Percentiles rank a stretch among this genome's conserved stretches.
Evolutionary conservation across 2,888 invertebrate genomes (phyloP).

Genomic region (Drosophila limbata): DNA sequence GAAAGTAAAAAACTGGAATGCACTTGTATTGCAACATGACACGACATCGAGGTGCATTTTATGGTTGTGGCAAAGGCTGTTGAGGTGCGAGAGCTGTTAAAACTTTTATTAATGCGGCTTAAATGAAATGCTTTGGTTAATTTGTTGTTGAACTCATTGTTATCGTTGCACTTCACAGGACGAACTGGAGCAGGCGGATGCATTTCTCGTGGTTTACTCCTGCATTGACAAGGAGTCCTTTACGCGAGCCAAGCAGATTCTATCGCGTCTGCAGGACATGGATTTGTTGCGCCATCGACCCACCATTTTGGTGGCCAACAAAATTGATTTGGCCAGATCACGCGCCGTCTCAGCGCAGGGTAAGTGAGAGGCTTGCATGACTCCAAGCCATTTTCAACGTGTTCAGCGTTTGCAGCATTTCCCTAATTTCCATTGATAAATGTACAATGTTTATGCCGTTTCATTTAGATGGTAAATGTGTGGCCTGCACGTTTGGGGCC

Average conservation of each 20-base stretch:
- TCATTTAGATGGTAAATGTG: constrained; percentile 93
- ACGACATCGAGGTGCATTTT: constrained; percentile 18
- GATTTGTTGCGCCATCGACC: constrained; percentile 92
- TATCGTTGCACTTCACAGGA: constrained; percentile 86
- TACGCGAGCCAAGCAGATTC: constrained; percentile 92
- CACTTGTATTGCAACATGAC: constrained; percentile 20
- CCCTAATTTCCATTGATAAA: neutral
- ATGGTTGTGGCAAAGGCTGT: constrained; percentile 21
- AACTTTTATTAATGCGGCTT: constrained; percentile 18
- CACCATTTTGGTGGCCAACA: constrained; percentile 95
- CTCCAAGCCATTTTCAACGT: constrained; percentile 32
- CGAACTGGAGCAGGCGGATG: constrained; percentile 92
- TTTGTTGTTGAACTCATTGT: constrained; percentile 39
- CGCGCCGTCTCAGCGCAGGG: constrained; percentile 96
- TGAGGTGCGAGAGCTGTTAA: constrained; percentile 1
- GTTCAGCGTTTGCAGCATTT: constrained; percentile 18
- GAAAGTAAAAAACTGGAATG: neutral
- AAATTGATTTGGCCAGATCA: constrained; percentile 96
- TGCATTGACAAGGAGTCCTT: constrained; percentile 96
- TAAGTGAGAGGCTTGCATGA: constrained; percentile 84
- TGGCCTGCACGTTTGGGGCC: constrained; percentile 95
- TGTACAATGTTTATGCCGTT: no score
- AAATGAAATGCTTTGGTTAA: constrained; percentile 26
- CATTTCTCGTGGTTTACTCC: constrained; percentile 95
- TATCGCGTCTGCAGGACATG: constrained; percentile 91